Evolutionary conservation across 2,113 vertebrate genomes (phyloP), one percentile per base, ranked within the genome.

Genomic region (Sprattus sprattus): DNA sequence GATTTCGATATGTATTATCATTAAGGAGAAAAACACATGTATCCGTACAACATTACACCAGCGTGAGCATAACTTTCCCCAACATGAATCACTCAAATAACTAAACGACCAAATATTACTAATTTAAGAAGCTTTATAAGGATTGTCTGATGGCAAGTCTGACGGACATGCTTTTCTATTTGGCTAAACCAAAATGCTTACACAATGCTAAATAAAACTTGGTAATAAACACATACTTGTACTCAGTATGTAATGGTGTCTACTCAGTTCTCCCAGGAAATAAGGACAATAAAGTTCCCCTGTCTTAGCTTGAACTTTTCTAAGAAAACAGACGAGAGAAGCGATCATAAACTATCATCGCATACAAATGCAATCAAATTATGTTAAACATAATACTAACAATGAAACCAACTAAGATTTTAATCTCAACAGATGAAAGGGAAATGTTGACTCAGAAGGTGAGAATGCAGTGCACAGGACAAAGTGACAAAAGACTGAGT

Each of bases 351-450:
- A n/a, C 47, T 64, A 50, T 39, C 54, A 47, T 7, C 15, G 18
- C 64, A 32, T 71, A 75, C 46, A 16, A 86, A 10, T 82, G 10
- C 45, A 22, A 46, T 18, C 13, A 22, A 15, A 49, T 45, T 82
- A 83, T 54, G 32, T 20, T 47, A 15, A 28, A 22, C 25, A 22
- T 49, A n/a, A 78, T 32, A 15, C 11, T 44, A 39, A 18, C 71
- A 78, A 78, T 28, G 54, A 39, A 50, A 50, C 75, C 81, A 44
- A 81, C 47, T 60, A 71, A 47, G 83, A 87, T 67, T 50, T 32
- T 57, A 85, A 85, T 85, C 52, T 52, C 32, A 9, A 32, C 32
- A 45, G 80, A 85, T 82, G 83, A 87, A 87, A 85, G 32, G 46
- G 86, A 82, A 87, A 82, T 87, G 80, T 82, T 84, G 81, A 84